Percentiles rank a stretch among this genome's conserved stretches.
These are phyloP conservation scores for Panagrolaimus sp. DNA, from an alignment of 1,140 invertebrate species.

Conservation along the genomic window DNA sequence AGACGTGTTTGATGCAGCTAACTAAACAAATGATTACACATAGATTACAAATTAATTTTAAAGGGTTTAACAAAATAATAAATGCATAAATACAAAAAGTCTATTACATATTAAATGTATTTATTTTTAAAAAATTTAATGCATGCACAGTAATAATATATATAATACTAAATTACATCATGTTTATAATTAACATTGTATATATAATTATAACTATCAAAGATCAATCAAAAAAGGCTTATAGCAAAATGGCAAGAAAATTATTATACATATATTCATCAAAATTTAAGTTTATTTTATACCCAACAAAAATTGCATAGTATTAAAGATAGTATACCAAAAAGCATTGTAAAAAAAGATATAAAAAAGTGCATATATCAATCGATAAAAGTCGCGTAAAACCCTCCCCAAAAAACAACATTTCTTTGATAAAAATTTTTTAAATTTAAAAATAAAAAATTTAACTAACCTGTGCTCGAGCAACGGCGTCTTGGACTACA, in stretches of 20 bases:
- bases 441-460: neutral
- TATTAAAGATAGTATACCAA: too few species aligned
- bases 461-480: constrained; percentile 9
- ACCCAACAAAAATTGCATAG: too few species aligned
- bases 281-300: too few species aligned
- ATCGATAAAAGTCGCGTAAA: too few species aligned
- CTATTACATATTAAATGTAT: constrained; percentile 14
- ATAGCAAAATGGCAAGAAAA: too few species aligned
- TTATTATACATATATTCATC: too few species aligned
- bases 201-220: neutral
- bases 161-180: neutral
- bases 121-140: neutral
- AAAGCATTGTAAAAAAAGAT: too few species aligned
- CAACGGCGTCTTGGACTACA: constrained; percentile 11
- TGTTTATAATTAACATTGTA: neutral
- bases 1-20: constrained; percentile 32
- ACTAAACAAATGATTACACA: constrained; percentile 40
- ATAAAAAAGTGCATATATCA: too few species aligned
- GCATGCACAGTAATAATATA: neutral
- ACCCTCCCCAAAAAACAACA: too few species aligned
- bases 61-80: neutral
- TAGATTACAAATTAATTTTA: constrained; percentile 2
- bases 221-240: neutral
- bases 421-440: too few species aligned
- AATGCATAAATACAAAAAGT: too few species aligned